Percentiles rank a stretch among this genome's conserved stretches.
These are phyloP conservation scores for Myzus persicae DNA, from an alignment of 1,140 invertebrate genomes.

Conservation along the genomic window DNA sequence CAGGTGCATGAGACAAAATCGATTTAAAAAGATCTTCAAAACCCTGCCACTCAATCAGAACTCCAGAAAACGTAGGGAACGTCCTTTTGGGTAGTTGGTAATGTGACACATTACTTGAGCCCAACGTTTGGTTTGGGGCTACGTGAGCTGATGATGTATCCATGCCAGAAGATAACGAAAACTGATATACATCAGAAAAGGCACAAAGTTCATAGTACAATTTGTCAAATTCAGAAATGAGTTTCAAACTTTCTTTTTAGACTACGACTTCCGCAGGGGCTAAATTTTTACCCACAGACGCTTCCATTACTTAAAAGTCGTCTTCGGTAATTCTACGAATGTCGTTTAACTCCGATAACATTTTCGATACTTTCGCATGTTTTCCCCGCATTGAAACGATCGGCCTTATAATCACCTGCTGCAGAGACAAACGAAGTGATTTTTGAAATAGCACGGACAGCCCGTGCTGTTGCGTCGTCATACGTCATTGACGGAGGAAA, in stretches of 20 bases:
- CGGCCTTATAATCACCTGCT: background rate
- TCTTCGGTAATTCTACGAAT: background rate
- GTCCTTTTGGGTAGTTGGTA: background rate
- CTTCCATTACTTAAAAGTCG: background rate
- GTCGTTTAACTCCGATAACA: background rate
- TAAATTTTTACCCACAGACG: background rate
- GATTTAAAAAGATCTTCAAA: conserved; percentile 20
- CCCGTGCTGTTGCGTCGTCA: conserved; percentile 25
- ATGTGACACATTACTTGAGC: background rate
- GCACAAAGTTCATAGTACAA: background rate
- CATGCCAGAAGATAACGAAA: background rate
- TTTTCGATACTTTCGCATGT: background rate
- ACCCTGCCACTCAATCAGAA: background rate
- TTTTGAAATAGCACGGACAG: background rate
- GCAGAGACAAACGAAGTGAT: background rate
- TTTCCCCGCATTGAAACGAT: background rate
- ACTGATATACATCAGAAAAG: background rate
- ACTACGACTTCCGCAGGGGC: background rate
- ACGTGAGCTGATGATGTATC: background rate
- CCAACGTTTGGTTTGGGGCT: background rate
- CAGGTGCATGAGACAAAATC: background rate
- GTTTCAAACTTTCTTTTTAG: background rate
- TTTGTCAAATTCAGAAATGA: background rate
- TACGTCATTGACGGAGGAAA: background rate
- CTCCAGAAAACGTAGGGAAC: background rate